These are phyloP conservation scores for Vanessa atalanta DNA, from an alignment of 1,140 invertebrate species.

Conservation along the genomic window DNA sequence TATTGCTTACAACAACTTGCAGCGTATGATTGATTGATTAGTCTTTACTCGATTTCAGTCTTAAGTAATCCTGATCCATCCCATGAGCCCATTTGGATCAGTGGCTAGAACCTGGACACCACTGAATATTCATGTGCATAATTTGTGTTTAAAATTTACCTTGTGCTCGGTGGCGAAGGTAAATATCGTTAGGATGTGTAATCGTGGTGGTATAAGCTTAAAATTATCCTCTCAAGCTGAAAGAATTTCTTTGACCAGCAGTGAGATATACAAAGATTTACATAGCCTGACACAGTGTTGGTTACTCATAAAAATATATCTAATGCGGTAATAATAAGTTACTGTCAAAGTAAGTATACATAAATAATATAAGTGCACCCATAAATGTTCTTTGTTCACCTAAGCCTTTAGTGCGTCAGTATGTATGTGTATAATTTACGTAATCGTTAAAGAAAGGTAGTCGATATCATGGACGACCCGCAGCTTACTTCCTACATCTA, in stretches of 20 bases:
- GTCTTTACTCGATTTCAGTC: no score
- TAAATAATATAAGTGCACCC: constrained; percentile 27
- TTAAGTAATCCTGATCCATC: no score
- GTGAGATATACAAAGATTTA: no score
- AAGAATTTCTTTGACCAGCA: no score
- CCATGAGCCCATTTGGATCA: no score
- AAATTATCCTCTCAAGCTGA: no score
- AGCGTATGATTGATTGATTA: constrained; percentile 29
- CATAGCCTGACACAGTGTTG: not conserved
- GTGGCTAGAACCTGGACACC: no score
- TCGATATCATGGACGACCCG: constrained; percentile 1
- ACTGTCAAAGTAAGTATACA: not conserved
- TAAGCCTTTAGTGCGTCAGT: constrained; percentile 31
- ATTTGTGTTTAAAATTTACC: no score
- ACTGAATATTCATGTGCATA: no score
- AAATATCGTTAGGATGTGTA: no score
- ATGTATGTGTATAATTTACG: constrained; percentile 14
- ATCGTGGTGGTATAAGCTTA: no score
- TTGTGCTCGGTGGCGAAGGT: no score
- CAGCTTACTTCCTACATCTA: constrained; percentile 1
- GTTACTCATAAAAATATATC: constrained; percentile 5
- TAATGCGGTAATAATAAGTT: constrained; percentile 12
- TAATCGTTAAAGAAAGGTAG: constrained; percentile 26
- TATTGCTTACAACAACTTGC: constrained; percentile 3
- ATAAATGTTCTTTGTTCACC: constrained; percentile 39